Evolutionary conservation across 2,888 invertebrate species (phyloP).

Genomic region (Machimus atricapillus): DNA sequence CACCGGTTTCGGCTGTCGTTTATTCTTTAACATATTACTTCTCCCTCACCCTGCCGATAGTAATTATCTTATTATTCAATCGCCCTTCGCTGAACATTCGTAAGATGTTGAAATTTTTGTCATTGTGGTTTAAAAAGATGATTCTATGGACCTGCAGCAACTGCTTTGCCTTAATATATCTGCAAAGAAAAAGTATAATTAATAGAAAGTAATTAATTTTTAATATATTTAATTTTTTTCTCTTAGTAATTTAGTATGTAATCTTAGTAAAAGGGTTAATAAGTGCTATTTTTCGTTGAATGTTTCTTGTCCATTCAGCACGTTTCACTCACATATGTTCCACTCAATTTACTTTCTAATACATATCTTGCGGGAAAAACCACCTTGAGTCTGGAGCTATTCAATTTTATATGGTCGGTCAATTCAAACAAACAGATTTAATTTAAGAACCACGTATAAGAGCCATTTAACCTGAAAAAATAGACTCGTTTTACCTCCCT

Average conservation of each 20-base stretch:
- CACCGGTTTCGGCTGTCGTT: slow-evolving; percentile 45
- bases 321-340: no score
- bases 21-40: slow-evolving; percentile 46
- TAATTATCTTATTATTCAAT: neutral
- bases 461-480: neutral
- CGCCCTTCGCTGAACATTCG: neutral
- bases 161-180: neutral
- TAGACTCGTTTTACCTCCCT: neutral
- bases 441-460: neutral
- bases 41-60: neutral
- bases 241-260: no score
- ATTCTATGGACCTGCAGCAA: neutral
- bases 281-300: no score
- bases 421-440: neutral
- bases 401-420: neutral
- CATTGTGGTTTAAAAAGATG: neutral
- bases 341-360: no score
- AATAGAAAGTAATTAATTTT: no score
- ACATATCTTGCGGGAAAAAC: no score
- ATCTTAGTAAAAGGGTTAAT: no score
- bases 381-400: neutral
- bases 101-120: neutral
- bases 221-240: no score
- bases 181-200: neutral
- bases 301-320: no score